These are phyloP conservation scores for Pao palembangensis DNA, from an alignment of 2,113 vertebrate genomes.

Conservation along the genomic window DNA sequence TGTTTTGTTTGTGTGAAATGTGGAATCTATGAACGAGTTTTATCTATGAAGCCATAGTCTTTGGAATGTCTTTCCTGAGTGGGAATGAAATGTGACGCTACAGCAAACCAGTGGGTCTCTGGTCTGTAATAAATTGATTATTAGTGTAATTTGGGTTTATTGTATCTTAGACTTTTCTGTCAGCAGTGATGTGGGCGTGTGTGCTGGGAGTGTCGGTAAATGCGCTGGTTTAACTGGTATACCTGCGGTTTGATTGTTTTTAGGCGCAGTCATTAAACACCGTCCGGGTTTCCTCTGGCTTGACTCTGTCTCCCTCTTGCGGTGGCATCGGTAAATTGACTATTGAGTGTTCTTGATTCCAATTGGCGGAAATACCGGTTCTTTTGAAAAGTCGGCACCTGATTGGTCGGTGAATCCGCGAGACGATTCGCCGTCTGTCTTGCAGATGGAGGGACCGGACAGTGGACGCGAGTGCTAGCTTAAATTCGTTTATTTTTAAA, in stretches of 20 bases:
- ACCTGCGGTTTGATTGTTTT: slow-evolving; percentile 8
- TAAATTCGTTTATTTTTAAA: slow-evolving; percentile 61
- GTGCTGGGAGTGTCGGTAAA: neutral
- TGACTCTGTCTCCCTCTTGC: slow-evolving; percentile 45
- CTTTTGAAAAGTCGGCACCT: slow-evolving; percentile 28
- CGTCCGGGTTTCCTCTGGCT: neutral
- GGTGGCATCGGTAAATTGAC: slow-evolving; percentile 1
- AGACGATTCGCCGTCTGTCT: slow-evolving; percentile 53
- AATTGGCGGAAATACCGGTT: slow-evolving; percentile 65
- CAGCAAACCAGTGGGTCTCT: neutral
- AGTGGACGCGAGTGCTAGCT: slow-evolving; percentile 58
- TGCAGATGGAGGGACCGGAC: slow-evolving; percentile 74
- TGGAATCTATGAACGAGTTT: slow-evolving; percentile 1
- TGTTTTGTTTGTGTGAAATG: neutral
- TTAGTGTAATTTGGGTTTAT: neutral
- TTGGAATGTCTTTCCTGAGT: slow-evolving; percentile 2
- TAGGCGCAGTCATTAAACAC: neutral
- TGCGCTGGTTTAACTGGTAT: slow-evolving; percentile 20
- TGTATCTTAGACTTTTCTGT: neutral
- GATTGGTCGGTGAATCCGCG: slow-evolving; percentile 56
- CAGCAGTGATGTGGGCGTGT: neutral
- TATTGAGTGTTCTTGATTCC: neutral
- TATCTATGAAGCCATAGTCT: slow-evolving; percentile 16
- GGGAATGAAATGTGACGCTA: slow-evolving; percentile 8
- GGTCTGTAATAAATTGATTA: too few species aligned